Base-by-base conservation (phyloP, 1,140 invertebrate species). In the Drosophila rufa region DNA sequence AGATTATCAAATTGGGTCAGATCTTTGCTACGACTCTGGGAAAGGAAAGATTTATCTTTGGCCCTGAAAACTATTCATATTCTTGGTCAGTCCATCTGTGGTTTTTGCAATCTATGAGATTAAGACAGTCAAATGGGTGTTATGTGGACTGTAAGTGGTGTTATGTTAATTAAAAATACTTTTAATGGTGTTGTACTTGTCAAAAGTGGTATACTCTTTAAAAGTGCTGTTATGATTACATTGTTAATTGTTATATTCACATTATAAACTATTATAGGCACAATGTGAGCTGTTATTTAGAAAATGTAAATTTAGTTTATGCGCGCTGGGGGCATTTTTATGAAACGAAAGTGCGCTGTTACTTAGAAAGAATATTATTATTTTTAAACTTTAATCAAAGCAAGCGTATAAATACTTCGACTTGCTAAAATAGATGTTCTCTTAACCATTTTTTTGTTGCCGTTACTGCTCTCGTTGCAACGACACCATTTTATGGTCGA, bases 401-500 rank as follows among this genome's bases (percentile, higher is more conserved):
- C n/a, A 11, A 48, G 46, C 19, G 53, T 56, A 56, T 25, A 2
- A 22, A 55, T 38, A 22, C 8, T n/a, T 56, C 53, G 22, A 4
- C 36, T 56, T n/a, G 0, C 19, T 43, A 9, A 4, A 25, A 22
- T 11, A 8, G 3, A 2, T 55, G 4, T 12, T 5, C 12, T 30
- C 51, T 38, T 38, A 30, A 8, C 55, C 42, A 55, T 40, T 64
- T 68, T 47, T 59, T 74, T 30, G 50, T 59, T 22, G 12, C 40
- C 38, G 17, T 30, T 59, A 47, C 11, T 66, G 53, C 47, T 75
- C 59, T 60, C 53, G 80, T 68, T 80, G 83, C 80, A 83, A 60
- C 84, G 84, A 89, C 85, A 90, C 84, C 77, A 90, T 90, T 89
- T 66, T 84, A 80, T 87, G 74, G 42, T 70, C 19, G 43, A 45